These are phyloP conservation scores for Callaeas wilsoni DNA, from an alignment of 2,113 vertebrate species.

Conservation along the genomic window DNA sequence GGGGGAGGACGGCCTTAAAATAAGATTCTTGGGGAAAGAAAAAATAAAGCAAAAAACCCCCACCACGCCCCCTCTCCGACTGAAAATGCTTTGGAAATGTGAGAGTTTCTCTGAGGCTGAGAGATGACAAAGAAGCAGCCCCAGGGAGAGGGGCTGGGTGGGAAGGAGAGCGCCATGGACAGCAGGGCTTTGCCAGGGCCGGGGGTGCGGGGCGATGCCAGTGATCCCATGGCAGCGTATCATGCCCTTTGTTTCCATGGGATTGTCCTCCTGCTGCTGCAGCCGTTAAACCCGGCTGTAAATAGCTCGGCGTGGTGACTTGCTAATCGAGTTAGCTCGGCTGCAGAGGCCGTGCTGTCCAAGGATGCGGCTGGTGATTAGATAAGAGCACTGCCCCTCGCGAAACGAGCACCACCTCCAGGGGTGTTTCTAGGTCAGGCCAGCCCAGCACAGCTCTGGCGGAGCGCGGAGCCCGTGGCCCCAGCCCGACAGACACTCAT, in stretches of 20 bases:
- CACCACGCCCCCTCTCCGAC: neutral
- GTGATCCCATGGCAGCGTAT: neutral
- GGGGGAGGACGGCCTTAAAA: neutral
- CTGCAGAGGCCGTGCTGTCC: neutral
- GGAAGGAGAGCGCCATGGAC: neutral
- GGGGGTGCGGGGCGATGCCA: neutral
- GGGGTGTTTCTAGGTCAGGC: conserved; percentile 39
- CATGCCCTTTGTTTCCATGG: neutral
- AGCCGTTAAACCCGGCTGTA: neutral
- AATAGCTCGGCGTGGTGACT: conserved; percentile 3
- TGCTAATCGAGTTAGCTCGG: conserved; percentile 47
- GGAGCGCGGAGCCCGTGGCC: neutral
- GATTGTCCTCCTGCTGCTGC: neutral
- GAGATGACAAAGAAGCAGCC: neutral
- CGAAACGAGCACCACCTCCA: neutral
- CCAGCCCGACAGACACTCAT: neutral
- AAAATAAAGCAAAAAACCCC: neutral
- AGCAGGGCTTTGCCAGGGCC: neutral
- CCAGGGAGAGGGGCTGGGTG: neutral
- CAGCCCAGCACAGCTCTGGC: neutral
- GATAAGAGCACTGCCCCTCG: conserved; percentile 5
- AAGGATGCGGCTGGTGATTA: conserved; percentile 39
- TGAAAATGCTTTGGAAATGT: neutral
- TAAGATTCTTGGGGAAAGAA: neutral
- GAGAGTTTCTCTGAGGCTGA: neutral